Percentiles rank a stretch among this genome's conserved stretches.
Evolutionary conservation across 2,113 vertebrate genomes (phyloP).

Genomic region (Empidonax traillii): DNA sequence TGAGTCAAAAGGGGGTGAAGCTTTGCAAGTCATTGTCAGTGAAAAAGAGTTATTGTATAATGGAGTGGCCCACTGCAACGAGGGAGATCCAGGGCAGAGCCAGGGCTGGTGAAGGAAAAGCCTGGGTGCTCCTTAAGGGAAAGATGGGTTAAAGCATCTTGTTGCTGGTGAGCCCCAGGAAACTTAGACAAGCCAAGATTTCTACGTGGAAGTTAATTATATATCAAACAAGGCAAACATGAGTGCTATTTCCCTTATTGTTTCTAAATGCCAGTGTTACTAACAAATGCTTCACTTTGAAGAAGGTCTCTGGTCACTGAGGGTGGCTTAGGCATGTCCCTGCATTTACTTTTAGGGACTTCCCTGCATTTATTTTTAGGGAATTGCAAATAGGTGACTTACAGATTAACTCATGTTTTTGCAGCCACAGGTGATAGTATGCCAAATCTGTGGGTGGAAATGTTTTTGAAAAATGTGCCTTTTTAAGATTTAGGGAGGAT

Average conservation of each 20-base stretch:
- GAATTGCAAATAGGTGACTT: background rate
- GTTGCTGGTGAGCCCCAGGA: background rate
- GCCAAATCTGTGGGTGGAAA: background rate
- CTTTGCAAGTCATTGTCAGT: background rate
- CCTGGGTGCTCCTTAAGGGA: background rate
- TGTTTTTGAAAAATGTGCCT: background rate
- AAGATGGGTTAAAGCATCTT: background rate
- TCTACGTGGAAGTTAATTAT: background rate
- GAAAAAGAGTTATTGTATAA: background rate
- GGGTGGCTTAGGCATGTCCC: background rate
- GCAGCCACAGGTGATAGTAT: background rate
- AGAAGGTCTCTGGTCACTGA: background rate
- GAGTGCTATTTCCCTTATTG: background rate
- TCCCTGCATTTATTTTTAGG: slow-evolving; percentile 2
- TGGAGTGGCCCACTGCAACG: background rate
- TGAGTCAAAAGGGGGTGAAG: slow-evolving; percentile 3
- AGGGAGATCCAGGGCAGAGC: background rate
- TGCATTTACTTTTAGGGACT: background rate
- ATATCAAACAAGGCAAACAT: background rate
- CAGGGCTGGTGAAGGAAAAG: fast-evolving
- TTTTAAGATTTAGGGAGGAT: background rate
- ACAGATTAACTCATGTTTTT: background rate
- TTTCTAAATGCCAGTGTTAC: background rate
- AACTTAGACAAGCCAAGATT: background rate
- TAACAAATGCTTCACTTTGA: background rate